Conservation (phyloP, 2,113 vertebrate genomes). For the Bos indicus region DNA sequence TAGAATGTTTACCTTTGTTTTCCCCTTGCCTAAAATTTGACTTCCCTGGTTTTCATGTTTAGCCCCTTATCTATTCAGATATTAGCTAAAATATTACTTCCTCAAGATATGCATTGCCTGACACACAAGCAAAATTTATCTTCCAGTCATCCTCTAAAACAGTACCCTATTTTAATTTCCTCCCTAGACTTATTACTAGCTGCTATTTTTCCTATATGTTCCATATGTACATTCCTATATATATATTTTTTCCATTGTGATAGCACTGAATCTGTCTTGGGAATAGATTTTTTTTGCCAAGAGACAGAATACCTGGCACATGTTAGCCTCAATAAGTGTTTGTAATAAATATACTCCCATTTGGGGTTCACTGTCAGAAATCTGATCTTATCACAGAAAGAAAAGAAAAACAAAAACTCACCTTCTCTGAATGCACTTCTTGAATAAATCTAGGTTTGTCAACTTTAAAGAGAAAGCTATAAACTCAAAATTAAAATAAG, state of each 20-base stretch:
- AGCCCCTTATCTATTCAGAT: background rate
- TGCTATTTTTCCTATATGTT: background rate
- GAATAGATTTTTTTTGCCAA: background rate
- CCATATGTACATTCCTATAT: background rate
- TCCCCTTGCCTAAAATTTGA: background rate
- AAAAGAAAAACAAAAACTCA: background rate
- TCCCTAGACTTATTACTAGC: background rate
- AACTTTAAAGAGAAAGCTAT: background rate
- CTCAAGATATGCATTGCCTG: background rate
- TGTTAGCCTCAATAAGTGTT: background rate
- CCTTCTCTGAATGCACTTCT: background rate
- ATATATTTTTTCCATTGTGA: background rate
- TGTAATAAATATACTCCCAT: background rate
- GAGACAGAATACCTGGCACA: background rate
- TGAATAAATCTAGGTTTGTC: background rate
- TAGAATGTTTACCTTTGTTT: background rate
- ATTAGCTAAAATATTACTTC: background rate
- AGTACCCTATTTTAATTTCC: background rate
- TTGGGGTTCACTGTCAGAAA: background rate
- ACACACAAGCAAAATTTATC: background rate
- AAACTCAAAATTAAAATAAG: background rate
- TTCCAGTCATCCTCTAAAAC: background rate
- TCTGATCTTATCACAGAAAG: background rate
- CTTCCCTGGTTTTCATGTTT: background rate
- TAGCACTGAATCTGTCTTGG: background rate